These are phyloP conservation scores for Villa cingulata DNA, from an alignment of 2,888 invertebrate genomes.

Conservation along the genomic window DNA sequence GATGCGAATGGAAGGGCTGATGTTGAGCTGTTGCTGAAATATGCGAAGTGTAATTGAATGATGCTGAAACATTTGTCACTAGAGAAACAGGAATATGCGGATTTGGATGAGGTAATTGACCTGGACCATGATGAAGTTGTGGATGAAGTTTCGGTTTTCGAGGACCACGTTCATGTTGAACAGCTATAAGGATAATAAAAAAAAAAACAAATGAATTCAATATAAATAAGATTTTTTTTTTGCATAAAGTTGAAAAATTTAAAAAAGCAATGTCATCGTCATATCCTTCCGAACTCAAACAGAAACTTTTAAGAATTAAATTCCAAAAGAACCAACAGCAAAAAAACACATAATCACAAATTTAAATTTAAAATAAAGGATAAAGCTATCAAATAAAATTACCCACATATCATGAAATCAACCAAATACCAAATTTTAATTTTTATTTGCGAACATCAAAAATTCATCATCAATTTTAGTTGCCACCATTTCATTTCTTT, in stretches of 20 bases:
- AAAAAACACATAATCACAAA: too few relatives aligned
- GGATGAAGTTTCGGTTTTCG: slow-evolving; percentile 77
- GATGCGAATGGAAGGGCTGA: slow-evolving; percentile 22
- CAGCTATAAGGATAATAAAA: too few relatives aligned
- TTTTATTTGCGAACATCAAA: slow-evolving; percentile 4
- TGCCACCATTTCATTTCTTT: too few relatives aligned
- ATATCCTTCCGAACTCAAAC: too few relatives aligned
- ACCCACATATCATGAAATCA: neutral
- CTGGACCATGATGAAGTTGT: slow-evolving; percentile 30
- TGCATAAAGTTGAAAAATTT: neutral
- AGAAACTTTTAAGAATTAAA: too few relatives aligned
- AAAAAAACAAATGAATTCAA: neutral
- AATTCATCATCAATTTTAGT: slow-evolving; percentile 1
- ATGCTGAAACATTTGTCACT: slow-evolving; percentile 35
- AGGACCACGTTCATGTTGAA: slow-evolving; percentile 93
- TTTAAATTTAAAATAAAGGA: too few relatives aligned
- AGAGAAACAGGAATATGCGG: slow-evolving; percentile 32
- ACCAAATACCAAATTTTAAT: neutral
- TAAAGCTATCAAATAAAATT: neutral
- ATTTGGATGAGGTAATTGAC: slow-evolving; percentile 17
- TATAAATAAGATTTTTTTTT: neutral
- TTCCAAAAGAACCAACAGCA: too few relatives aligned
- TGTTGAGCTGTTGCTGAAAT: slow-evolving; percentile 25
- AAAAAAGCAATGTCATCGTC: slow-evolving; percentile 1
- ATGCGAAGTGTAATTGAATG: slow-evolving; percentile 36